Conservation (phyloP, 2,888 invertebrate species). For the Lasioglossum vierecki region DNA sequence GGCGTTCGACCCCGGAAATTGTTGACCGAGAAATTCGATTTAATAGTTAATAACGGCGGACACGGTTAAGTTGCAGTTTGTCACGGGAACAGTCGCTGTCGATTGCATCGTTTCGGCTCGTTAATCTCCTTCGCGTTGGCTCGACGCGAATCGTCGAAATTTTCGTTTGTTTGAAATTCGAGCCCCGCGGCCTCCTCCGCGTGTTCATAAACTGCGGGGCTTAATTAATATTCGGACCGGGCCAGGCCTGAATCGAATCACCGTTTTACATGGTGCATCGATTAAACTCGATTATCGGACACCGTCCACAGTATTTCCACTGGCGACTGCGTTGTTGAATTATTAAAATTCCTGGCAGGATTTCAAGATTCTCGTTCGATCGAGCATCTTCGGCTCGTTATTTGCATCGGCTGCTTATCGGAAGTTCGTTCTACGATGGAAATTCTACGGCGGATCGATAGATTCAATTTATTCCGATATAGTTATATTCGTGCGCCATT, state of each 20-base stretch:
- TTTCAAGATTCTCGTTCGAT: background rate
- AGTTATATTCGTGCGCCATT: background rate
- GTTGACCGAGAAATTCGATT: background rate
- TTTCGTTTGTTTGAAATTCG: conserved; percentile 2
- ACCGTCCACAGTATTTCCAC: background rate
- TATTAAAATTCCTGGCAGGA: background rate
- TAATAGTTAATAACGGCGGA: background rate
- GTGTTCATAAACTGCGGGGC: conserved; percentile 15
- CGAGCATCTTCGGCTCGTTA: background rate
- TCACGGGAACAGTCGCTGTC: background rate
- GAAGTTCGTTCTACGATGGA: background rate
- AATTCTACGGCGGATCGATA: background rate
- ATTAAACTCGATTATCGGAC: conserved; percentile 8
- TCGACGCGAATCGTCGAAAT: background rate
- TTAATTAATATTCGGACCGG: conserved; percentile 42
- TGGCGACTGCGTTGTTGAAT: background rate
- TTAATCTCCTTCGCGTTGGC: conserved; percentile 7
- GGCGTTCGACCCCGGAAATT: background rate
- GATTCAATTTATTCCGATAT: background rate
- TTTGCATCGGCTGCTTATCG: background rate
- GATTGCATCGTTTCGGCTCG: conserved; percentile 18
- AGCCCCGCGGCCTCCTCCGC: background rate
- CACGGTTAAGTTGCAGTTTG: background rate
- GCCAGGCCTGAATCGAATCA: background rate
- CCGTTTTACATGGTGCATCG: background rate